Base-by-base conservation (phyloP, 1,140 invertebrate genomes). In the Metopolophium dirhodum region DNA sequence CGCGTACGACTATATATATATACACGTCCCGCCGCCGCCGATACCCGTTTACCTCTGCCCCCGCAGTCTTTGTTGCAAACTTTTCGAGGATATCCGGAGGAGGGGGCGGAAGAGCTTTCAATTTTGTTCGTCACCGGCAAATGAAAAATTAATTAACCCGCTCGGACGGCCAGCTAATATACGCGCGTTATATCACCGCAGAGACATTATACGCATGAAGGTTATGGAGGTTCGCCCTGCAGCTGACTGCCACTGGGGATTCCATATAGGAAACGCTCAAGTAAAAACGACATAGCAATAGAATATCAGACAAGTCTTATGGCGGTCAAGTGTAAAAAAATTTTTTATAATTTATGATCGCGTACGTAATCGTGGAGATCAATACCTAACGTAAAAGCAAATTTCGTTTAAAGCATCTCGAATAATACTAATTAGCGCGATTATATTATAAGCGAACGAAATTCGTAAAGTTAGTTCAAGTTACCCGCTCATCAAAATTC, bases 111-210 rank as follows among this genome's bases (percentile, higher is more conserved):
- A 8, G 20, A 82, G 91, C 90, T 92, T 92, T 92, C 68, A 92
- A 92, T 82, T 91, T 83, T 37, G 90, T 92, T 82, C 77, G 61
- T 92, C 91, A 49, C 68, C 47, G 77, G 45, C 9, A 49, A 92
- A 92, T 83, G 91, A 92, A 92, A 92, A 92, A 92, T 92, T 92
- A 92, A 92, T 92, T 92, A 92, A 92, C 91, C 91, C 68, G 41
- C 14, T 89, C 87, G 47, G 86, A 87, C 47, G 86, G 86, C 18
- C 9, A n/a, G 26, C 61, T 77, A 77, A 77, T 77, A 77, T 35
- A n/a, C 14, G 61, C 23, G 41, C 26, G 85, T 47, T 26, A 86
- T 41, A n/a, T 77, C 61, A n/a, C 30, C 23, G 26, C 45, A 30
- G 26, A n/a, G 61, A 77, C 30, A n/a, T 77, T 77, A 35, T 77